phyloP scores from a whole-genome alignment of 2,888 invertebrate genomes.

The Trisateles emortualis region DNA sequence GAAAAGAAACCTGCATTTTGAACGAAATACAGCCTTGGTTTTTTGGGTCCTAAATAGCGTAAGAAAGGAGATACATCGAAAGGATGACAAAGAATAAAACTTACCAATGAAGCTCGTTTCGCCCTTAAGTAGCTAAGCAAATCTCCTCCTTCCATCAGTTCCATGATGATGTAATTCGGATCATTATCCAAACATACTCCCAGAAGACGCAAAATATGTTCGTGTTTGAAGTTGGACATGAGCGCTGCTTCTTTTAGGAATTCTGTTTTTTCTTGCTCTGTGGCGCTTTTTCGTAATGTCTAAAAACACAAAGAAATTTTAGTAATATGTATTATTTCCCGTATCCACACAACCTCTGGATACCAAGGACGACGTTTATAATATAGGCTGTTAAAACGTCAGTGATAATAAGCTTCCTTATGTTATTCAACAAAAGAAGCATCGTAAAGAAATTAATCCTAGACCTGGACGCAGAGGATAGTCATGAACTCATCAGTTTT shows the following conservation, averaged over 20 bases:
- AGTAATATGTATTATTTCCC: neutral
- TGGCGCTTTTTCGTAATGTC: slow-evolving; percentile 97
- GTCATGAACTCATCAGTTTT: no score
- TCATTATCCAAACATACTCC: slow-evolving; percentile 98
- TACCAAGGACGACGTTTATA: no score
- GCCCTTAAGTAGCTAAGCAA: slow-evolving; percentile 95
- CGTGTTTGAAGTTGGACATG: slow-evolving; percentile 99
- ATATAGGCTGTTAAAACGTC: no score
- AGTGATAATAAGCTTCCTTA: no score
- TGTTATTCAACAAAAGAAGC: no score
- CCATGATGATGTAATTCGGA: slow-evolving; percentile 97
- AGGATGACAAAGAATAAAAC: slow-evolving; percentile 25
- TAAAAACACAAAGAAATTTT: slow-evolving; percentile 57
- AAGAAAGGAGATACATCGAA: neutral
- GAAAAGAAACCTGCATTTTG: no score
- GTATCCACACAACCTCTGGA: neutral
- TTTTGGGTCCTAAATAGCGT: no score
- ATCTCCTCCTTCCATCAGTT: slow-evolving; percentile 99
- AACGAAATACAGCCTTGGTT: no score
- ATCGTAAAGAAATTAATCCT: no score
- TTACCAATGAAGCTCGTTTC: slow-evolving; percentile 91
- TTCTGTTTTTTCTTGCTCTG: slow-evolving; percentile 95
- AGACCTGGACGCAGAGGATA: no score
- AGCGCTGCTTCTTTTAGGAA: slow-evolving; percentile 98
- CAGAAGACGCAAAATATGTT: slow-evolving; percentile 96